Base-by-base conservation (phyloP, 92 coral and sea anemone species). In the Micromussa lordhowensis region DNA sequence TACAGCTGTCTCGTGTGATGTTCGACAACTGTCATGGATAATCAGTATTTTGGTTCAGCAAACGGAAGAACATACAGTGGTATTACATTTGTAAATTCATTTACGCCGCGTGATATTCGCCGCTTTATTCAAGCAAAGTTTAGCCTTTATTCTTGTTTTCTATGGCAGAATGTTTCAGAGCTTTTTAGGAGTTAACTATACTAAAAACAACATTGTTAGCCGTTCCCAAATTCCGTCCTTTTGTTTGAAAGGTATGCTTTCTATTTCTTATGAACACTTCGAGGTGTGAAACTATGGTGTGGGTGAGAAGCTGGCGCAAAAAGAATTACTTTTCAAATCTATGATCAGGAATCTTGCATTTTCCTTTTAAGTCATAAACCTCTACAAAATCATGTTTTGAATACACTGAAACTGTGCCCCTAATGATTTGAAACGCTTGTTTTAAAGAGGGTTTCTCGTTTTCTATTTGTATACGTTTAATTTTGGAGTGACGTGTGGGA, bases 161-260 rank as follows among this genome's bases (percentile, higher is more conserved):
- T 13, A 17, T 55, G 13, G 24, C 40, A 68, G 69, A 82, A 68
- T 64, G 13, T 44, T 82, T 66, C 19, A 12, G 15, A 44, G 21
- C 58, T 44, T 30, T 32, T 73, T 36, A 14, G 57, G 69, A 54
- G 34, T 18, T 12, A 14, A 40, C 75, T 16, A 11, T 15, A 26
- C 76, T 64, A 36, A 17, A 48, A 17, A 49, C 69, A 82, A 64
- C 75, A 38, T 81, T 28, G 13, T n/a, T n/a, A 71, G 87, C 88
- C 79, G 40, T 84, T 84, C 69, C 88, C 68, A 57, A 84, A 84
- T 74, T 55, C 81, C 78, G 28, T 58, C 48, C 81, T 58, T 84
- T 84, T 84, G 89, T 77, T 32, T 64, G 53, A 30, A 66, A 86
- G 83, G 89, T 44, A 86, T 86, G 89, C 83, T 44, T 40, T 78